These are phyloP conservation scores for Noctua comes DNA, from an alignment of 2,888 invertebrate genomes.

Conservation along the genomic window DNA sequence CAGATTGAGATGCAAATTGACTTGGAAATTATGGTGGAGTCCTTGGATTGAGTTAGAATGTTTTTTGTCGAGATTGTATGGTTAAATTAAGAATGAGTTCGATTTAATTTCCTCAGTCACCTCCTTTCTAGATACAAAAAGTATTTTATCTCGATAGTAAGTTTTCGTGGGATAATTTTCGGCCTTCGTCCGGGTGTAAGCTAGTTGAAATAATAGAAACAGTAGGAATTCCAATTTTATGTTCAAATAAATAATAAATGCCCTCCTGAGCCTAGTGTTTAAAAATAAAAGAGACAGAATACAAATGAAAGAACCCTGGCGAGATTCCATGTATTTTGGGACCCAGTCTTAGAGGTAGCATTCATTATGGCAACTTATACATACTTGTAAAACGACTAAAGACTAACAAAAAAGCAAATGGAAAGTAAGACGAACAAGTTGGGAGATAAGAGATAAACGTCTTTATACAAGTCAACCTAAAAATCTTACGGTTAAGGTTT, in stretches of 20 bases:
- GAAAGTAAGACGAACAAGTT: too few species aligned
- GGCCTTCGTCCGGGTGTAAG: not conserved
- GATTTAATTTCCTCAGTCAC: not conserved
- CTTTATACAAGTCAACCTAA: too few species aligned
- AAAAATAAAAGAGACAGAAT: constrained; percentile 25
- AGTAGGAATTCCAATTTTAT: not conserved
- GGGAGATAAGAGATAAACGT: too few species aligned
- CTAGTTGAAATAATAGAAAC: not conserved
- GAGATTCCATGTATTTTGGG: too few species aligned
- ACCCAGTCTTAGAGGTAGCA: too few species aligned
- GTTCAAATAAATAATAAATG: not conserved
- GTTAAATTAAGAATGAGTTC: too few species aligned
- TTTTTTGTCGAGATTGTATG: not conserved
- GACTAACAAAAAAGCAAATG: too few species aligned
- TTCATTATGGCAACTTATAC: too few species aligned
- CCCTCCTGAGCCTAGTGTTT: not conserved
- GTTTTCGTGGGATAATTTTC: not conserved
- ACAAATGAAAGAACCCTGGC: constrained; percentile 40
- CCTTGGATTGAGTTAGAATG: constrained; percentile 23
- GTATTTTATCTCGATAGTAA: not conserved
- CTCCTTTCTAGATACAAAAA: not conserved
- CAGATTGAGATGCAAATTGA: constrained; percentile 47
- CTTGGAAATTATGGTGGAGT: constrained; percentile 9
- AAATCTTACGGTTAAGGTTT: too few species aligned
- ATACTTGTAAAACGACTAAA: too few species aligned